A percentile compares a stretch with the other conserved stretches of the same genome.
Conservation (phyloP, 2,797 vertebrate genomes). For the Pipistrellus pygmaeus region DNA sequence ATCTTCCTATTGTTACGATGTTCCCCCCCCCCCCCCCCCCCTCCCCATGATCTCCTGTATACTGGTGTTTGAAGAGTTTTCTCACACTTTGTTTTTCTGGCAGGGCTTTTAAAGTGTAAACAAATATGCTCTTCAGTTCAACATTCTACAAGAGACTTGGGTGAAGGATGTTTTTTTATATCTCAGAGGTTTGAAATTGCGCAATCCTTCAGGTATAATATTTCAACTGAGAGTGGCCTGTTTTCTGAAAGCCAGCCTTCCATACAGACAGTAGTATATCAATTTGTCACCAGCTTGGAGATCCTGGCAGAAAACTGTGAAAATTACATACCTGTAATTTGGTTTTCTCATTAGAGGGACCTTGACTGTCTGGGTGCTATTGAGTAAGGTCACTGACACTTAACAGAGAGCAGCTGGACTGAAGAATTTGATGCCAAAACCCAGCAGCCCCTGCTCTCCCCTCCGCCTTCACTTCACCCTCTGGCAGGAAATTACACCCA, state of each 20-base stretch:
- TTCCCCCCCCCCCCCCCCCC: too few species aligned
- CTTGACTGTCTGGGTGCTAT: slow-evolving; percentile 67
- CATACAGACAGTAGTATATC: slow-evolving; percentile 61
- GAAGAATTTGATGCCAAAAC: slow-evolving; percentile 71
- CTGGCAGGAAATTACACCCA: slow-evolving; percentile 83
- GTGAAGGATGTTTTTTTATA: slow-evolving; percentile 60
- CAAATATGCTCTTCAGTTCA: neutral
- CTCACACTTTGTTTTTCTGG: slow-evolving; percentile 26
- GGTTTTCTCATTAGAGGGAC: slow-evolving; percentile 76
- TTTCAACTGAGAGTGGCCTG: slow-evolving; percentile 58
- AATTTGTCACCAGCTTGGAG: slow-evolving; percentile 72
- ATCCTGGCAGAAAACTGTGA: slow-evolving; percentile 73
- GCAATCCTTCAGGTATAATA: slow-evolving; percentile 42
- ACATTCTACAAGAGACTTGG: slow-evolving; percentile 34
- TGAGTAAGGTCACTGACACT: slow-evolving; percentile 73
- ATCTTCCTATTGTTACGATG: neutral
- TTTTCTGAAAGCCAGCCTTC: slow-evolving; percentile 70
- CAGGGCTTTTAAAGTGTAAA: slow-evolving; percentile 31
- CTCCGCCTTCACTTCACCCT: slow-evolving; percentile 63
- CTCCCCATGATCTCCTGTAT: neutral
- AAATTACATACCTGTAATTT: slow-evolving; percentile 76
- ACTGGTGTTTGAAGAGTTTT: slow-evolving; percentile 12
- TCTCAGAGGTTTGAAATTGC: slow-evolving; percentile 56
- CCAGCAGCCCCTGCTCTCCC: slow-evolving; percentile 59
- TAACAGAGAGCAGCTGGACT: slow-evolving; percentile 70